A percentile compares a stretch with the other conserved stretches of the same genome.
Evolutionary conservation across 2,797 vertebrate genomes (phyloP).

Genomic region (Diplodus sargus): DNA sequence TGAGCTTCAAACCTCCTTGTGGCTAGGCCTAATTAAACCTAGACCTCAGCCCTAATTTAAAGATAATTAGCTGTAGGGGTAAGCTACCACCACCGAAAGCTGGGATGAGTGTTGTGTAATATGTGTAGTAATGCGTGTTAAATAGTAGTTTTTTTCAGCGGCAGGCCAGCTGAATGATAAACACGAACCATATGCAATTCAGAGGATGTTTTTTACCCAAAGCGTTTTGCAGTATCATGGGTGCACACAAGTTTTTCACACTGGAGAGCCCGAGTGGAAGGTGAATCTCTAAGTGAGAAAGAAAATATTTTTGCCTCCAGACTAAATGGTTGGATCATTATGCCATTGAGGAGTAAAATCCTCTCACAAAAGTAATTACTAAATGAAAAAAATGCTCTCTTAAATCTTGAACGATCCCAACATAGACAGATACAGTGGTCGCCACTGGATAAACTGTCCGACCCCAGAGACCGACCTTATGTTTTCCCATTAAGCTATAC

Average conservation of each 20-base stretch:
- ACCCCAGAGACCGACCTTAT: constrained; percentile 68
- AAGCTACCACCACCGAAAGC: constrained; percentile 57
- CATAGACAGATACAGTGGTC: not conserved
- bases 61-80: constrained; percentile 80
- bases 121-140: constrained; percentile 62
- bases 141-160: constrained; percentile 47
- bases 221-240: constrained; percentile 19
- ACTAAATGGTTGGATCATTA: constrained; percentile 13
- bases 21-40: constrained; percentile 84
- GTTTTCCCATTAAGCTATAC: constrained; percentile 81
- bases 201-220: constrained; percentile 41
- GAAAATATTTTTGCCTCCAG: not conserved
- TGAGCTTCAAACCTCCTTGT: constrained; percentile 75
- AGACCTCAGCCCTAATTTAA: constrained; percentile 79
- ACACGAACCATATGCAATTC: constrained; percentile 45
- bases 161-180: constrained; percentile 49
- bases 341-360: not conserved
- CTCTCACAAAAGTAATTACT: not conserved
- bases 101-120: constrained; percentile 46
- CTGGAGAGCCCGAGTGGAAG: constrained; percentile 17
- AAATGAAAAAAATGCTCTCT: not conserved
- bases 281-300: not conserved
- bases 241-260: constrained; percentile 25
- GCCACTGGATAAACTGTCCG: constrained; percentile 62
- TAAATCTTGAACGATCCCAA: not conserved